A percentile compares a stretch with the other conserved stretches of the same genome.
These are phyloP conservation scores for Ophiodon elongatus DNA, from an alignment of 2,113 vertebrate genomes.

Conservation along the genomic window DNA sequence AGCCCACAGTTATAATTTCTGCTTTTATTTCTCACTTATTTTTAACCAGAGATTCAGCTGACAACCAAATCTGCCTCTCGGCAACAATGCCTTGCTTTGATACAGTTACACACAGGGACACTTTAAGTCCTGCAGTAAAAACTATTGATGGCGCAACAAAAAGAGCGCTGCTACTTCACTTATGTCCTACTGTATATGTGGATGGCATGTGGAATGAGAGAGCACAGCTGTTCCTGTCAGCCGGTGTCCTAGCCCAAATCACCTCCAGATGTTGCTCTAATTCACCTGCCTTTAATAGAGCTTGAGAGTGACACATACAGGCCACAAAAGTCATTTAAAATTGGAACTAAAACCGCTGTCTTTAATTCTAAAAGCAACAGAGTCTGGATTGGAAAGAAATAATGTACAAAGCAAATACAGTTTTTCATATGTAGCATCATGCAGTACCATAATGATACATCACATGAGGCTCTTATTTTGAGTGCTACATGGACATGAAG, in stretches of 20 bases:
- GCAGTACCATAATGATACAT: background rate
- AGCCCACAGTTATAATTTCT: slow-evolving; percentile 14
- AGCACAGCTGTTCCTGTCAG: slow-evolving; percentile 30
- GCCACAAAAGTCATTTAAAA: background rate
- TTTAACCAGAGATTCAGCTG: background rate
- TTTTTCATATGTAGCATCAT: background rate
- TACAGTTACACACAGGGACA: background rate
- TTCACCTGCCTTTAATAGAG: slow-evolving; percentile 19
- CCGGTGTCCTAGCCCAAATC: background rate
- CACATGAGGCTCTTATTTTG: background rate
- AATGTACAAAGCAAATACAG: background rate
- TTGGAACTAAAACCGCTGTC: background rate
- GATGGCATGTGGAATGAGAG: background rate
- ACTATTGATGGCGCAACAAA: background rate
- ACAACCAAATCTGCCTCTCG: background rate
- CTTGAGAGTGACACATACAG: background rate
- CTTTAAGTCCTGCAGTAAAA: background rate
- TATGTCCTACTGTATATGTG: background rate
- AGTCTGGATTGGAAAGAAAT: background rate
- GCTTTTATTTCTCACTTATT: slow-evolving; percentile 5
- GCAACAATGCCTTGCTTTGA: slow-evolving; percentile 5
- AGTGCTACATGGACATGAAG: background rate
- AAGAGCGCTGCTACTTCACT: background rate
- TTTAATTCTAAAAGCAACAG: background rate
- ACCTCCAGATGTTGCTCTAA: slow-evolving; percentile 38